These are phyloP conservation scores for Ciconia nigra DNA, from an alignment of 2,797 vertebrate species.

Conservation along the genomic window DNA sequence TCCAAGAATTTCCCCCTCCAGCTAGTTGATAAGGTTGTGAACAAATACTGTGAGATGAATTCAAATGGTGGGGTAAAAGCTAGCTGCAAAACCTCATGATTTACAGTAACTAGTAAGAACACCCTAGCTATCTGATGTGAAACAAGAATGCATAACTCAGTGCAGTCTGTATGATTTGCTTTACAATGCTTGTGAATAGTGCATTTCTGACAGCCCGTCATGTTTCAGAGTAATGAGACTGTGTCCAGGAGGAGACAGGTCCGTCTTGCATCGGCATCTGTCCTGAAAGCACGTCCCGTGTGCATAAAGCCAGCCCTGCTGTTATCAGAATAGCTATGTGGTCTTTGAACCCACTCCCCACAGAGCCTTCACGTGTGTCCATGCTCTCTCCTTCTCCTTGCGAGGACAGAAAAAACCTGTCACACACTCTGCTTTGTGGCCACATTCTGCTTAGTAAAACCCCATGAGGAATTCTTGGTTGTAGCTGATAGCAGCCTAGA, in stretches of 20 bases:
- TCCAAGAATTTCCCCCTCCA: background rate
- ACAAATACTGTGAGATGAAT: background rate
- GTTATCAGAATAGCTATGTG: background rate
- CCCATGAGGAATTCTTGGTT: background rate
- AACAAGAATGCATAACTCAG: background rate
- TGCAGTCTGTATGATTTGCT: background rate
- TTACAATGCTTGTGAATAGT: background rate
- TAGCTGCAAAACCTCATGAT: background rate
- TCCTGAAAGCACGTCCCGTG: background rate
- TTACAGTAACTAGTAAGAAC: background rate
- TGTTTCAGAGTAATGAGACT: background rate
- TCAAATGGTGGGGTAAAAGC: background rate
- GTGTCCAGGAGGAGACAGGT: background rate
- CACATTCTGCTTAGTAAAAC: background rate
- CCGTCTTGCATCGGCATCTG: background rate
- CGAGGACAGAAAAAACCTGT: background rate
- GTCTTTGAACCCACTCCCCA: background rate
- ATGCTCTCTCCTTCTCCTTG: background rate
- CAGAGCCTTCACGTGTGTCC: background rate
- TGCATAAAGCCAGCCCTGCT: background rate
- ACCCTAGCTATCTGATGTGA: background rate
- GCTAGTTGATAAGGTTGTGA: background rate
- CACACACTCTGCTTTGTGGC: background rate
- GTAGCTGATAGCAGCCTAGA: background rate
- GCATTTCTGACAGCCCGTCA: background rate